Conservation (phyloP, 2,888 invertebrate genomes). For the Orgyia antiqua region DNA sequence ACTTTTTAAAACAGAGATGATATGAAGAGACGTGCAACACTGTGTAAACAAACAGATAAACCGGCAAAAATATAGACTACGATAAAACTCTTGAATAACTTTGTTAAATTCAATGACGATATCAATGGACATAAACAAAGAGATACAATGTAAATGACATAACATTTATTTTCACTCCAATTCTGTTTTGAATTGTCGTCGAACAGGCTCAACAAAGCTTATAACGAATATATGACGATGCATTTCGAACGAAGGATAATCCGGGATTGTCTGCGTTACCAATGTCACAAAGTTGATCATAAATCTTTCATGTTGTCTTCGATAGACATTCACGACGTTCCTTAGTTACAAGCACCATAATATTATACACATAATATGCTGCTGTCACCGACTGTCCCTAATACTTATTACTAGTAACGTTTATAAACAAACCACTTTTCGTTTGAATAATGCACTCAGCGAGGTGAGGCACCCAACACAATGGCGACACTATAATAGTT, state of each 20-base stretch:
- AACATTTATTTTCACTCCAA: conserved; percentile 27
- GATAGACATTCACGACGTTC: conserved; percentile 51
- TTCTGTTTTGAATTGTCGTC: conserved; percentile 22
- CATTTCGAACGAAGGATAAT: conserved; percentile 66
- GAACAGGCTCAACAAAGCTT: conserved; percentile 45
- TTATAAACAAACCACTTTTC: conserved; percentile 71
- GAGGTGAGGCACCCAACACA: conserved; percentile 70
- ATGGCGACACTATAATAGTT: conserved; percentile 72
- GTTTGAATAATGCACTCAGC: conserved; percentile 68
- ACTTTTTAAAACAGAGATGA: conserved; percentile 10
- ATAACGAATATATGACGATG: conserved; percentile 56
- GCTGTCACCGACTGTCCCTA: conserved; percentile 51
- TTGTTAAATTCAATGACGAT: too few relatives aligned
- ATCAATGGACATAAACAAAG: too few relatives aligned
- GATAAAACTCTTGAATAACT: too few relatives aligned
- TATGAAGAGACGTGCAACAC: conserved; percentile 20
- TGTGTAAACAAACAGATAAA: conserved; percentile 25
- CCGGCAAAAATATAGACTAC: too few relatives aligned
- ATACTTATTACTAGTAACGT: conserved; percentile 56
- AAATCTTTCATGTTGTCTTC: conserved; percentile 66
- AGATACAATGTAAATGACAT: too few relatives aligned
- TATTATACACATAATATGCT: conserved; percentile 46
- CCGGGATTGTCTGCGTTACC: conserved; percentile 57
- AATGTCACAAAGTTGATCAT: conserved; percentile 64
- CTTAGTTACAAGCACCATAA: conserved; percentile 35